Conservation (phyloP, 37 sponge, comb jelly and placozoan genomes). For the Aphrocallistes beatrix region DNA sequence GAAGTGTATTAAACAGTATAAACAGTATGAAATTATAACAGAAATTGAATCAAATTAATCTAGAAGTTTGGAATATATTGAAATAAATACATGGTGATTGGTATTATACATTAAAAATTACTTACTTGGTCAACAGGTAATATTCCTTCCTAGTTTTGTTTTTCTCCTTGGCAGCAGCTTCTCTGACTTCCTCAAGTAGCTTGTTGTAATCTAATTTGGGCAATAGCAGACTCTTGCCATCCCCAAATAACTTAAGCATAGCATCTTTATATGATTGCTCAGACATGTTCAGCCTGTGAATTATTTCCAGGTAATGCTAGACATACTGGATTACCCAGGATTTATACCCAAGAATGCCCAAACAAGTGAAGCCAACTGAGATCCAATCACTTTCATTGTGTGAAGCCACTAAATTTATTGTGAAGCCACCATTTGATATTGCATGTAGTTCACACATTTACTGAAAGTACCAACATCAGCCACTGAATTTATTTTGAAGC, state of each 20-base stretch:
- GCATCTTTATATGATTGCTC: slow-evolving; percentile 16
- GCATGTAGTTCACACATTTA: too few relatives aligned
- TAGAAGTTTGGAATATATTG: slow-evolving; percentile 9
- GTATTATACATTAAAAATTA: slow-evolving; percentile 3
- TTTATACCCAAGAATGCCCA: slow-evolving; percentile 4
- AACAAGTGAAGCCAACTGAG: slow-evolving; percentile 14
- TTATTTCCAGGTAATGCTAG: slow-evolving; percentile 2
- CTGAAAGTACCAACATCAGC: too few relatives aligned
- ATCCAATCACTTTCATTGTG: slow-evolving; percentile 18
- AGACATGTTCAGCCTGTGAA: slow-evolving; percentile 18
- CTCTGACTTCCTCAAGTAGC: slow-evolving; percentile 17
- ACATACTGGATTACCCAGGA: slow-evolving; percentile 3
- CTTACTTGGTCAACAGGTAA: slow-evolving; percentile 10
- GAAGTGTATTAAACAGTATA: not conserved
- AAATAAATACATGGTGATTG: slow-evolving; percentile 6
- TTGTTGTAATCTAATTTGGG: slow-evolving; percentile 11
- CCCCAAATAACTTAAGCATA: slow-evolving; percentile 15
- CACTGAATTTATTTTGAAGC: not conserved
- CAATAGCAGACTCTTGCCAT: slow-evolving; percentile 9
- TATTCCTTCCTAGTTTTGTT: slow-evolving; percentile 4
- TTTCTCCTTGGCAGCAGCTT: slow-evolving; percentile 17
- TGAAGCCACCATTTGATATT: too few relatives aligned
- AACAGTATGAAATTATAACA: not conserved
- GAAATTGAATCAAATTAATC: not conserved
- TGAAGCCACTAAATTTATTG: slow-evolving; percentile 1